Base-by-base conservation (phyloP, 2,113 vertebrate genomes). In the Mormyrus lacerda region DNA sequence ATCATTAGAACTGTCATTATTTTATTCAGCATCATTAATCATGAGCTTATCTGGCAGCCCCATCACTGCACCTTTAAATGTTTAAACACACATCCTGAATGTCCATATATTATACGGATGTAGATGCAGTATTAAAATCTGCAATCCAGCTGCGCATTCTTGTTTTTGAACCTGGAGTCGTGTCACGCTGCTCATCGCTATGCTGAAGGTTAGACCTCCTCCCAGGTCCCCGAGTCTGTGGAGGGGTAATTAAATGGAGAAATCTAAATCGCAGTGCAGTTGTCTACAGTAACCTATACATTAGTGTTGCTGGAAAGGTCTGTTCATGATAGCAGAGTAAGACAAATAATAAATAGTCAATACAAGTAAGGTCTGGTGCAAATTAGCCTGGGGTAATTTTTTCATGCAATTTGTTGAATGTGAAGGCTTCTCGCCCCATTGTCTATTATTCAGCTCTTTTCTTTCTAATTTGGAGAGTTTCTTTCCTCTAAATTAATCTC, bases 401-500 rank as follows among this genome's bases (percentile, higher is more conserved):
- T 48, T 50, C n/a, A 35, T 55, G 85, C n/a, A 53, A 27, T 51
- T 53, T 31, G 27, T 55, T 53, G 50, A 87, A 9, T 87, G n/a
- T 53, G 48, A 31, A 15, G 47, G 45, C 4, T 35, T 3, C 47
- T 53, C 48, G n/a, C 5, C 47, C 27, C 48, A 86, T 31, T 10
- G 31, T 47, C 83, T 85, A 47, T 53, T 35, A 86, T 27, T 86
- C 47, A 87, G 50, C 13, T 87, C 27, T 48, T 83, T 83, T 45
- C 42, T 65, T 65, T 65, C 61, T 31, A 65, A 65, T 65, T 31
- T 84, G 19, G 44, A 45, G 15, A 84, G 44, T 21, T 45, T 86
- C 17, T 84, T 84, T 84, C 44, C 47, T 39, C 48, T 87, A 87
- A 55, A 87, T 87, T 53, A 35, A 87, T 87, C 47, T 87, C 17